These are phyloP conservation scores for Pluvianellus socialis DNA, from an alignment of 2,113 vertebrate species.

Conservation along the genomic window DNA sequence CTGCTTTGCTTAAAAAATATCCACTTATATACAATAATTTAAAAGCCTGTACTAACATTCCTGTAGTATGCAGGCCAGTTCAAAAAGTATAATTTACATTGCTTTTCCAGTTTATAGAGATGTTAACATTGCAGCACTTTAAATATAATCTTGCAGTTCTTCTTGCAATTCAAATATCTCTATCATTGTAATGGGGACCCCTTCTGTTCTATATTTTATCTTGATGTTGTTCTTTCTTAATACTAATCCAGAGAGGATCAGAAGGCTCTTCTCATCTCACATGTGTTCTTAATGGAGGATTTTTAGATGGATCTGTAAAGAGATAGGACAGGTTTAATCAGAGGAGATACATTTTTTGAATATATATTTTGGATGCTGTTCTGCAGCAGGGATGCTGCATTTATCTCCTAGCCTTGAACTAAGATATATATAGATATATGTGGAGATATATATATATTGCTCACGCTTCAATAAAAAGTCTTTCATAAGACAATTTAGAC, in stretches of 20 bases:
- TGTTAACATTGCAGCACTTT: not conserved
- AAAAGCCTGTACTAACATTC: conserved; percentile 55
- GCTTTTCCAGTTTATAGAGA: not conserved
- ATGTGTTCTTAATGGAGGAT: conserved; percentile 79
- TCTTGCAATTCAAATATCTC: not conserved
- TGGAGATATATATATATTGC: not conserved
- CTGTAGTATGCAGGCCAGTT: conserved; percentile 24
- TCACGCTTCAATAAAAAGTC: not conserved
- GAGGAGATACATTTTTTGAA: not conserved
- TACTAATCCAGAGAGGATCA: not conserved
- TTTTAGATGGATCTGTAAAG: conserved; percentile 79
- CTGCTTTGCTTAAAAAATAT: conserved; percentile 40
- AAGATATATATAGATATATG: not conserved
- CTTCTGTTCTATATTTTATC: not conserved
- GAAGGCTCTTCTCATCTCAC: conserved; percentile 70
- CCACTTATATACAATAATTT: conserved; percentile 35
- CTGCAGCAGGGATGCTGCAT: not conserved
- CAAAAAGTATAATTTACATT: not conserved
- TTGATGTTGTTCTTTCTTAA: not conserved
- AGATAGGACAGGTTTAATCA: not conserved
- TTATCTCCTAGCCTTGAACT: not conserved
- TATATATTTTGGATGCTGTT: not conserved
- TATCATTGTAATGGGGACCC: not conserved
- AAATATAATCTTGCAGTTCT: too few relatives aligned
- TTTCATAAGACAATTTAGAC: not conserved